A percentile compares a stretch with the other conserved stretches of the same genome.
Conservation (phyloP, 2,797 vertebrate species). For the Microctenopoma lineatum region DNA sequence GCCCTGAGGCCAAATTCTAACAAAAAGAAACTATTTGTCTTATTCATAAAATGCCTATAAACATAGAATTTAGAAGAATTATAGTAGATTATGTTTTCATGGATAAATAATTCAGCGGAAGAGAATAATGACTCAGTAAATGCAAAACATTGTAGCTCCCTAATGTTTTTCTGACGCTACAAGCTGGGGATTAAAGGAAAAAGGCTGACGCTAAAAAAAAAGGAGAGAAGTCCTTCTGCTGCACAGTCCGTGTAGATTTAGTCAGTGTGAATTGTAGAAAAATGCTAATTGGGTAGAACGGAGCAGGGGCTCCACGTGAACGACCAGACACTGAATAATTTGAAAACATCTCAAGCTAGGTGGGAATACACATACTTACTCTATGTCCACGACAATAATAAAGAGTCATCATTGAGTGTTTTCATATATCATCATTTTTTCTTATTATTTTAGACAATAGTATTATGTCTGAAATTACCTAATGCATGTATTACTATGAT, state of each 20-base stretch:
- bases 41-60: conserved; percentile 28
- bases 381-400: background rate
- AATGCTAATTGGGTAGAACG: conserved; percentile 22
- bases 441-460: no score
- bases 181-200: conserved; percentile 25
- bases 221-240: conserved; percentile 22
- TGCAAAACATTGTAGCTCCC: conserved; percentile 7
- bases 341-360: background rate
- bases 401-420: background rate
- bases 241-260: conserved; percentile 25
- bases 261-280: conserved; percentile 23
- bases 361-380: conserved; percentile 3
- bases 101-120: conserved; percentile 34
- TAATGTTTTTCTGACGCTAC: conserved; percentile 31
- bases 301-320: conserved; percentile 19
- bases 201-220: conserved; percentile 29
- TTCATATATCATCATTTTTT: background rate
- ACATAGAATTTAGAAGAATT: conserved; percentile 20
- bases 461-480: no score
- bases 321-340: conserved; percentile 27
- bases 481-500: no score
- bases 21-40: conserved; percentile 19
- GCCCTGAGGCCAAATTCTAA: conserved; percentile 11
- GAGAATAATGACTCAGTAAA: conserved; percentile 49
- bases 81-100: conserved; percentile 31